A percentile compares a stretch with the other conserved stretches of the same genome.
Conservation (phyloP, 1,140 invertebrate species). For the Drosophila nasuta region DNA sequence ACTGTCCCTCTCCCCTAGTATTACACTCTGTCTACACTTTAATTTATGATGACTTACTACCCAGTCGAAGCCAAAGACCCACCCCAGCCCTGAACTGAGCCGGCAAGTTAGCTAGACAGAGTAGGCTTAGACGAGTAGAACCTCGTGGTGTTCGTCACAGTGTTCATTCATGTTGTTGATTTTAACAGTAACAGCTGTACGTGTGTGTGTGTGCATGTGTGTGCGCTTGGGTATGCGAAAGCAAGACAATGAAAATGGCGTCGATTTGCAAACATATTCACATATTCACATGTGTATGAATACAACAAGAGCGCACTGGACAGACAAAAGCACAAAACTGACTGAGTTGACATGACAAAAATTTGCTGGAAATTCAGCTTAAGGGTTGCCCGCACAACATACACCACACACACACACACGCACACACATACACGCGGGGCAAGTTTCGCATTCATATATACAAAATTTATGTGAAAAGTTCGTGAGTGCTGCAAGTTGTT, state of each 20-base stretch:
- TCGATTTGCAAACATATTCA: constrained; percentile 58
- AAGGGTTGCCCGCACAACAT: constrained; percentile 50
- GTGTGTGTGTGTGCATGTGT: constrained; percentile 16
- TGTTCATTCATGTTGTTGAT: constrained; percentile 73
- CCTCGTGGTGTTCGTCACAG: too few relatives aligned
- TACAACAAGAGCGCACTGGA: constrained; percentile 15
- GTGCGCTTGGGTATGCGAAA: constrained; percentile 26
- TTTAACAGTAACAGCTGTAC: constrained; percentile 36
- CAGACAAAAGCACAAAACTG: constrained; percentile 60
- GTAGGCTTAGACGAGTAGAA: too few relatives aligned
- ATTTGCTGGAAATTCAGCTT: constrained; percentile 49
- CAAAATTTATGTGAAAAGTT: constrained; percentile 74
- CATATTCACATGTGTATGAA: constrained; percentile 14
- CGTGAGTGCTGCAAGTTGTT: constrained; percentile 50
- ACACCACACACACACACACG: constrained; percentile 30
- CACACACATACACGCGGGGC: constrained; percentile 5
- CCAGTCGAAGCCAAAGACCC: too few relatives aligned
- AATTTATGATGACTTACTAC: too few relatives aligned
- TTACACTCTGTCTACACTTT: too few relatives aligned
- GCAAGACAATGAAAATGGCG: constrained; percentile 73
- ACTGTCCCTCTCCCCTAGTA: too few relatives aligned
- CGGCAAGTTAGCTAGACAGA: too few relatives aligned
- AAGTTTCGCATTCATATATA: constrained; percentile 53
- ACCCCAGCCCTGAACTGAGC: too few relatives aligned
- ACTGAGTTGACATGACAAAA: constrained; percentile 62